phyloP scores from a whole-genome alignment of 2,113 vertebrate species.

The Zootoca vivipara region DNA sequence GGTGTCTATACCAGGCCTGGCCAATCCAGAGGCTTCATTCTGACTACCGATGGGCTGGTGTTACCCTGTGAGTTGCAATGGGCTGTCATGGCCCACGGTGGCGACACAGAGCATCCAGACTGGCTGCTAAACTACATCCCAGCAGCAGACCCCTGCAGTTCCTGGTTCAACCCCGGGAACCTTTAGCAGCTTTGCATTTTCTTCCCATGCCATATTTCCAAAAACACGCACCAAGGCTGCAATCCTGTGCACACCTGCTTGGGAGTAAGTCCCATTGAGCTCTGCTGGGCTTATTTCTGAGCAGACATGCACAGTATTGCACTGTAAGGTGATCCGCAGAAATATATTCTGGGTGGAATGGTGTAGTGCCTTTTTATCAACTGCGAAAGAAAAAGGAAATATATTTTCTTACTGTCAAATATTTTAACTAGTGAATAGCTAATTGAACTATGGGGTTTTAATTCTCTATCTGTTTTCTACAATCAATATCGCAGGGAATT shows the following conservation, averaged over 20 bases:
- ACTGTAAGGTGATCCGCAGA: conserved; percentile 16
- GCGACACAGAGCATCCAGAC: neutral
- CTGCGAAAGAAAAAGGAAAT: conserved; percentile 51
- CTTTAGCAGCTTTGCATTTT: neutral
- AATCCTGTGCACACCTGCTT: neutral
- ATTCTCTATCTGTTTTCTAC: conserved; percentile 16
- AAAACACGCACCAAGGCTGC: neutral
- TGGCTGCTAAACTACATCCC: too few species aligned
- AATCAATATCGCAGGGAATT: conserved; percentile 32
- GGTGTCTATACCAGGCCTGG: neutral
- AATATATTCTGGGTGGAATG: conserved; percentile 35
- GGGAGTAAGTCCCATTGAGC: too few species aligned
- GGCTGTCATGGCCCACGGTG: neutral
- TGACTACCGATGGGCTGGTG: neutral
- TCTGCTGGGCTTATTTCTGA: neutral
- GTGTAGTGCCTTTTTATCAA: conserved; percentile 62
- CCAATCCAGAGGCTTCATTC: neutral
- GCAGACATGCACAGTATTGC: neutral
- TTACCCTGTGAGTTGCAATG: neutral
- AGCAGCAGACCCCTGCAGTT: neutral
- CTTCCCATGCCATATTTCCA: conserved; percentile 32
- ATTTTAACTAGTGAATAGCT: conserved; percentile 31
- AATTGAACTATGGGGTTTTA: conserved; percentile 16
- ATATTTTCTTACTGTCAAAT: conserved; percentile 42
- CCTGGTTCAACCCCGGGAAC: neutral